Percentiles rank a stretch among this genome's conserved stretches.
Conservation (phyloP, 2,888 invertebrate genomes). For the Caprella mutica region DNA sequence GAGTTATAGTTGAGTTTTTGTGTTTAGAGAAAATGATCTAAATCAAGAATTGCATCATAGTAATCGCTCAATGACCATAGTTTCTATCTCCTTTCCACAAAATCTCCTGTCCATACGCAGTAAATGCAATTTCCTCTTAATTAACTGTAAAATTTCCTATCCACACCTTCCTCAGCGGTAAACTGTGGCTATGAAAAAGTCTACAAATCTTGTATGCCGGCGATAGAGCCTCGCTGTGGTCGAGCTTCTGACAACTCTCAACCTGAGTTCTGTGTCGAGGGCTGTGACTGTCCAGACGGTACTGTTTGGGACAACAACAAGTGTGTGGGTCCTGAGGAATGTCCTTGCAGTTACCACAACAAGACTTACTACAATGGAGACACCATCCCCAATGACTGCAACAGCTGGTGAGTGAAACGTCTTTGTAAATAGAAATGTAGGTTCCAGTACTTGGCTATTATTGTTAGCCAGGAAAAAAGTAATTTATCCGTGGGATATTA, state of each 20-base stretch:
- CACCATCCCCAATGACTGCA: constrained; percentile 68
- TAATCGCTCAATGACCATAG: not conserved
- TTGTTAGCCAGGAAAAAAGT: too few relatives aligned
- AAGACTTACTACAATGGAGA: constrained; percentile 62
- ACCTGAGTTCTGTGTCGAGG: constrained; percentile 61
- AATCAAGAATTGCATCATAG: not conserved
- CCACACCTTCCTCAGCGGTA: constrained; percentile 52
- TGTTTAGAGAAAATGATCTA: not conserved
- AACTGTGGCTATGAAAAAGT: constrained; percentile 60
- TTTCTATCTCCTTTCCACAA: not conserved
- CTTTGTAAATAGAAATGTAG: too few relatives aligned
- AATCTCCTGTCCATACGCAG: constrained; percentile 18
- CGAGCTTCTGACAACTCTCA: constrained; percentile 40
- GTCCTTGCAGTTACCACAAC: constrained; percentile 67
- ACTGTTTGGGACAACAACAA: constrained; percentile 60
- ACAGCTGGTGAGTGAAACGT: constrained; percentile 51
- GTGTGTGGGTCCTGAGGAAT: constrained; percentile 58
- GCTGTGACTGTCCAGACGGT: constrained; percentile 76
- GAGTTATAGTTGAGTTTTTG: too few relatives aligned
- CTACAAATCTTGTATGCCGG: constrained; percentile 66
- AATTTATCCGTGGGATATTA: too few relatives aligned
- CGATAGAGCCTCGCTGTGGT: constrained; percentile 60
- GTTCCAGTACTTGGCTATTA: too few relatives aligned
- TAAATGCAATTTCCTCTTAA: not conserved
- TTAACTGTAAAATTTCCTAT: not conserved